Base-by-base conservation (phyloP, 92 coral and sea anemone genomes). In the Diadumene lineata region DNA sequence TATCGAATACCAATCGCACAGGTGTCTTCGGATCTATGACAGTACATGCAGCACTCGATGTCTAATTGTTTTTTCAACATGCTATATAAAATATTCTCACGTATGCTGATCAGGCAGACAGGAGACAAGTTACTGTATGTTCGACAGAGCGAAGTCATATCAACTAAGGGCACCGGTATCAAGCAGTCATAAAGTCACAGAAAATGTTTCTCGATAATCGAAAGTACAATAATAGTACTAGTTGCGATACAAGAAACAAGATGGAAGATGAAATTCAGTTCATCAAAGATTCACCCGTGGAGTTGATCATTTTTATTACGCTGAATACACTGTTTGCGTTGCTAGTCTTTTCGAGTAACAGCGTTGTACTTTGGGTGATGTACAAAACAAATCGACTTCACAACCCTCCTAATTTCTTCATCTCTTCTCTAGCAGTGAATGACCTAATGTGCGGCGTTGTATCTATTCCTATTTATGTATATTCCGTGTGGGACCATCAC, bases 311-410 rank as follows among this genome's bases (percentile, higher is more conserved):
- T 13, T 38, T 38, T 13, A 17, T 70, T 11, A 33, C 31, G 43
- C 31, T 72, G 9, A 56, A 11, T 50, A 16, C 43, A 23, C 11
- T 56, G 34, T 56, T 31, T 24, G 34, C 44, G 31, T n/a, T 72
- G 17, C 55, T 72, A 27, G 67, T 66, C 10, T 33, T 72, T 61
- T 55, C n/a, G 30, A 43, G 28, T 18, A 72, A 72, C 34, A 7
- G 51, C 1, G 31, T 72, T 34, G 77, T 72, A 23, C 46, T 72
- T 8, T 34, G n/a, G 48, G 44, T 72, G 18, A 30, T 56, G 8
- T 72, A 72, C 50, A 72, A 32, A 26, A 72, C 46, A 11, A 29
- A 56, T 0, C 31, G 66, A 18, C 77, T 72, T 0, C 77, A 61
- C 32, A 72, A 22, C 33, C 23, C 56, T 1, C 46, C 66, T 16